Evolutionary conservation across 2,113 vertebrate genomes (phyloP).

Genomic region (Megaceryle maxima): DNA sequence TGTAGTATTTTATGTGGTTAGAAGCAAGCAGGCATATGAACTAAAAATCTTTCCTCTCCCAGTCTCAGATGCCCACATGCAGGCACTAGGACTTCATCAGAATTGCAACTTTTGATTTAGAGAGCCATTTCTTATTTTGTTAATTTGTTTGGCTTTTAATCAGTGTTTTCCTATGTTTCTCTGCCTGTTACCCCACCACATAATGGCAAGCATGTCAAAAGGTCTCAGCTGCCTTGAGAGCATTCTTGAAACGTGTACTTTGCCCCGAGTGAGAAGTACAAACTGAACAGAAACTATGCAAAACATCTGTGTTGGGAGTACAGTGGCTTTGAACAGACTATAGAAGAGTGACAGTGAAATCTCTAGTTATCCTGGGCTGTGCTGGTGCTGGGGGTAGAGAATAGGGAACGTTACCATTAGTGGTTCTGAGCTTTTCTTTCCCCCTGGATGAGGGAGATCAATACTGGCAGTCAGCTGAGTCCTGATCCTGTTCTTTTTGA

Average conservation of each 20-base stretch:
- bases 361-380: neutral
- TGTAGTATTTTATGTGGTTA: neutral
- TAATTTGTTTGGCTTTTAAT: conserved; percentile 26
- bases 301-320: neutral
- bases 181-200: neutral
- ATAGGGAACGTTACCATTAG: neutral
- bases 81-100: neutral
- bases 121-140: neutral
- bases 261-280: neutral
- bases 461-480: neutral
- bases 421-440: neutral
- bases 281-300: neutral
- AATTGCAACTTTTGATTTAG: neutral
- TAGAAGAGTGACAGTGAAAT: neutral
- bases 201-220: neutral
- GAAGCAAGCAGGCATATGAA: neutral
- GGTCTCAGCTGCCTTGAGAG: neutral
- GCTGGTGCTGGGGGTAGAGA: neutral
- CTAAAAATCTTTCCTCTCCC: neutral
- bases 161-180: neutral
- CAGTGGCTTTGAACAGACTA: neutral
- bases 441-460: neutral
- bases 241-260: neutral
- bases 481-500: neutral
- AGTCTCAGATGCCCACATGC: neutral